Evolutionary conservation across 1,140 invertebrate species (phyloP), one percentile per base, ranked within the genome.

Genomic region (Kradibia gibbosae): DNA sequence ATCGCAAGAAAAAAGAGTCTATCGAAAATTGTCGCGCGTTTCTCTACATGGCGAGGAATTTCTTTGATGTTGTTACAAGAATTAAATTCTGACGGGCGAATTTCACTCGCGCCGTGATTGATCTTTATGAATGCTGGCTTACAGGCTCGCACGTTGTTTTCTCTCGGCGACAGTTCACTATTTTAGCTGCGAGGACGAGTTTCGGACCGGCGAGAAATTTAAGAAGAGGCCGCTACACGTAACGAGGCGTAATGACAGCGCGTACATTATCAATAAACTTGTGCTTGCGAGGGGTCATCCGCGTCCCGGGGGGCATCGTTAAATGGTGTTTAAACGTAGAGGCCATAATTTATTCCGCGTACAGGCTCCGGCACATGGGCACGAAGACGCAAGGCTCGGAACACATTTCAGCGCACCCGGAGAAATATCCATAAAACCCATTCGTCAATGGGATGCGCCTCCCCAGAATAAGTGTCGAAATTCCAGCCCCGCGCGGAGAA

Each of bases 1-100:
- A 34, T 31, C 55, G 36, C 11, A 34, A 62, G 15, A 36, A 70
- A 36, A 57, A 57, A 79, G 75, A 79, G 45, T 78, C 62, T 55
- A 55, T 78, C 45, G 65, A 78, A 78, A 70, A 78, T 78, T 78
- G 65, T 55, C 76, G 76, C 20, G 42, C 31, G 39, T 50, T 55
- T 74, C 72, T 74, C 4, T 70, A 62, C 17, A 39, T 53, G 48
- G 48, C 28, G 25, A 53, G 77, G 31, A 50, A 78, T 78, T 65
- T 48, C 39, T 39, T 65, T 45, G 74, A 76, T 22, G 62, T 39
- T 67, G 20, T 25, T 67, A 67, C 34, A 34, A 50, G 72, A 57
- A 53, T 50, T 48, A 39, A 67, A 39, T 67, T 67, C 34, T 34
- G 45, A 53, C n/a, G 45, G 13, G 45, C 28, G 48, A 34, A 73